Percentiles rank a stretch among this genome's conserved stretches.
Evolutionary conservation across 2,797 vertebrate species (phyloP).

Genomic region (Halcyon chelicuti): DNA sequence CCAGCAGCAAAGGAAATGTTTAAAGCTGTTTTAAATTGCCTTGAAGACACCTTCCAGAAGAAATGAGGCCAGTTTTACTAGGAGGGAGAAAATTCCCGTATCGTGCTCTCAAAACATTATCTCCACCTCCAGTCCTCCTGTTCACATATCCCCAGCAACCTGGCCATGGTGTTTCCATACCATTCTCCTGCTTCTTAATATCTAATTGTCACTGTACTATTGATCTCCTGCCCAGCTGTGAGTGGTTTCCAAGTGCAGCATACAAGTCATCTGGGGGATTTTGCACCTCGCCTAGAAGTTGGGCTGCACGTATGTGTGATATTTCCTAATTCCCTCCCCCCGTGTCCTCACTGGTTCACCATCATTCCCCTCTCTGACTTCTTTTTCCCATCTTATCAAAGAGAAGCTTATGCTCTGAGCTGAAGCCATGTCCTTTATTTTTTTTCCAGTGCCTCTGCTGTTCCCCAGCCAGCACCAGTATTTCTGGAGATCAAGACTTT

Average conservation of each 20-base stretch:
- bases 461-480: neutral
- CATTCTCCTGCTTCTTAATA: neutral
- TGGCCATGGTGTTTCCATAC: neutral
- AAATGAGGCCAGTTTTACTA: neutral
- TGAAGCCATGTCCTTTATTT: neutral
- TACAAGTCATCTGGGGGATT: neutral
- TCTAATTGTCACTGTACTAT: neutral
- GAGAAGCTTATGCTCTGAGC: neutral
- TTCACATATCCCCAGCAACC: neutral
- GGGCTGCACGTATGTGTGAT: neutral
- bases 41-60: neutral
- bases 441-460: neutral
- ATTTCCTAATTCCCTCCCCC: neutral
- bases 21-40: neutral
- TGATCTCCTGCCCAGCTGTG: neutral
- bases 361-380: neutral
- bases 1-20: neutral
- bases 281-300: neutral
- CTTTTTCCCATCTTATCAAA: neutral
- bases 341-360: neutral
- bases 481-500: constrained; percentile 7
- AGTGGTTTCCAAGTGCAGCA: neutral
- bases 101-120: neutral
- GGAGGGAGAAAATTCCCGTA: neutral
- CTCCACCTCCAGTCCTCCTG: neutral